Evolutionary conservation across 1,140 invertebrate species (phyloP), one percentile per base, ranked within the genome.

Genomic region (Aphelenchoides besseyi): DNA sequence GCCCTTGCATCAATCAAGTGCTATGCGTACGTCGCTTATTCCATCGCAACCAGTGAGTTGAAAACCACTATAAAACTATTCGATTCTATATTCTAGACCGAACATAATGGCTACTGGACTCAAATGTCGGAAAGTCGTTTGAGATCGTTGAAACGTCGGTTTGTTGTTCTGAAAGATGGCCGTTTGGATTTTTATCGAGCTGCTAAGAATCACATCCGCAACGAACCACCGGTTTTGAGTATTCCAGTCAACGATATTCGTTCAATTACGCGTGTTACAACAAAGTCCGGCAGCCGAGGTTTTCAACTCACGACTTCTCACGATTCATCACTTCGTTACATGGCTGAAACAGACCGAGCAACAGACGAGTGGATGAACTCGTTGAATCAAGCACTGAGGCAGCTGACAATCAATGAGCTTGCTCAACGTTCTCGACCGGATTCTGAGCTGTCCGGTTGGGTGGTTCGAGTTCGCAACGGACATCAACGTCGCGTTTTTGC

Each of bases 311-410:
- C 37, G 3, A 80, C 74, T 37, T n/a, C 64, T 12, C 54, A 63
- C 1, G 72, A 68, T 5, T n/a, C n/a, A n/a, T 71, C 63, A 29
- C 67, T 69, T n/a, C 61, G 63, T 26, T 81, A 77, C 53, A 67
- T 68, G 55, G 77, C 79, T 1, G 79, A 80, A 57, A 77, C 63
- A 23, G 79, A 80, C 36, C 71, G 63, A 59, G 68, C 64, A 32
- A 80, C 79, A 9, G 71, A 76, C 5, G 79, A 80, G 54, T 80
- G 79, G 79, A 70, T 81, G 8, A 68, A 63, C 9, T 57, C 72
- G 12, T 29, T 80, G 29, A n/a, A 32, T 59, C 35, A 30, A 3
- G n/a, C 26, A 5, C 32, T 81, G 35, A 48, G 67, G 64, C 69
- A 69, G 8, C 36, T 70, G 33, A 80, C 79, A 30, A 75, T 80